Percentiles rank a stretch among this genome's conserved stretches.
Conservation (phyloP, 2,888 invertebrate genomes). For the Acheta domesticus region DNA sequence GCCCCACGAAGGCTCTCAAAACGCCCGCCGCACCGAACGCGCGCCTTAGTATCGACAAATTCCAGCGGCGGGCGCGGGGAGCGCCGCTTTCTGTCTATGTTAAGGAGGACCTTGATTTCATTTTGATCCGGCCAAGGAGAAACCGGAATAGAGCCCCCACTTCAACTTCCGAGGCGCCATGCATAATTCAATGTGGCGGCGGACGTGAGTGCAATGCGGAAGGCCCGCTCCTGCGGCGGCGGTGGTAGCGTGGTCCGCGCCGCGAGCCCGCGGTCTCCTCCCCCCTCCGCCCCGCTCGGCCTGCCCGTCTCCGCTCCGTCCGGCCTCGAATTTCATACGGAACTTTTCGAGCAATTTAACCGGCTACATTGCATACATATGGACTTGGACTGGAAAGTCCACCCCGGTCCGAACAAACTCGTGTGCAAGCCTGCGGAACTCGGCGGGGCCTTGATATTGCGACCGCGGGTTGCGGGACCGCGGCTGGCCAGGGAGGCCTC, state of each 20-base stretch:
- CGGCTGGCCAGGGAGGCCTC: too few relatives aligned
- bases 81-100: not conserved
- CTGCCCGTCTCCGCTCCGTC: not conserved
- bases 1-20: too few relatives aligned
- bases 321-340: not conserved
- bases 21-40: too few relatives aligned
- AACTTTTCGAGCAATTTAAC: slow-evolving; percentile 9
- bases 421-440: not conserved
- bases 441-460: not conserved
- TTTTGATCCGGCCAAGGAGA: not conserved
- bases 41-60: too few relatives aligned
- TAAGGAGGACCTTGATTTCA: not conserved
- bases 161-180: not conserved
- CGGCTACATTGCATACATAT: slow-evolving; percentile 18
- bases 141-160: slow-evolving; percentile 4
- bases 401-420: not conserved
- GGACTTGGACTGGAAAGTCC: not conserved
- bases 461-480: not conserved
- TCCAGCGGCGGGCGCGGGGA: not conserved
- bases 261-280: not conserved
- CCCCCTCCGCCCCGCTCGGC: not conserved
- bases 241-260: not conserved
- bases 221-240: not conserved
- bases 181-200: slow-evolving; percentile 18
- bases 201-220: slow-evolving; percentile 18